Percentiles rank a stretch among this genome's conserved stretches.
Evolutionary conservation across 2,797 vertebrate species (phyloP).

Genomic region (Rhynchotus rufescens): DNA sequence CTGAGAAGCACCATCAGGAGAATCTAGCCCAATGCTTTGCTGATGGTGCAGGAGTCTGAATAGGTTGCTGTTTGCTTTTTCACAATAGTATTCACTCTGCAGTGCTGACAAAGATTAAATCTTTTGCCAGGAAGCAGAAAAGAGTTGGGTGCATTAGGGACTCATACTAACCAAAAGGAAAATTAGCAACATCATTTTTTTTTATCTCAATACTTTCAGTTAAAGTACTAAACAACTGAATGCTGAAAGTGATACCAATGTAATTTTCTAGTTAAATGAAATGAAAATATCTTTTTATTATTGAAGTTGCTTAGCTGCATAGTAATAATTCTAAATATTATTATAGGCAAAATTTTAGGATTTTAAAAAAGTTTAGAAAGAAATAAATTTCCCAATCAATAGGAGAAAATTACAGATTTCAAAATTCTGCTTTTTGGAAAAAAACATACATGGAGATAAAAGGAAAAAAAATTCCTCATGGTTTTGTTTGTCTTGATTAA

Average conservation of each 20-base stretch:
- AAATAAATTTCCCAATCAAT: not conserved
- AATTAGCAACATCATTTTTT: conserved; percentile 24
- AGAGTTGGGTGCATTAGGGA: not conserved
- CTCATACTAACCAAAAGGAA: conserved; percentile 36
- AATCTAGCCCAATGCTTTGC: conserved; percentile 57
- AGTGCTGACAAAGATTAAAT: conserved; percentile 68
- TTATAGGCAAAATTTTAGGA: not conserved
- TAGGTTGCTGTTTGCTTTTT: conserved; percentile 44
- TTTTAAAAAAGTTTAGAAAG: not conserved
- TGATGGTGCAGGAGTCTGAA: conserved; percentile 56
- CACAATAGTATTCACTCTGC: conserved; percentile 26
- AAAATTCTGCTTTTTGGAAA: not conserved
- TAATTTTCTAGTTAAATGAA: not conserved
- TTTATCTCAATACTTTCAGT: not conserved
- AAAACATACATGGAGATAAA: not conserved
- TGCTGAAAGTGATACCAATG: not conserved
- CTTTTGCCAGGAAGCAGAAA: conserved; percentile 52
- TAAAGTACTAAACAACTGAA: conserved; percentile 19
- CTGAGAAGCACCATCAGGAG: conserved; percentile 8
- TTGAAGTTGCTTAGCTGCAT: not conserved
- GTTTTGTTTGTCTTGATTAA: not conserved
- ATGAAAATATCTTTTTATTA: not conserved
- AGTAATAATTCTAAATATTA: not conserved
- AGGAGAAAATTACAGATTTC: not conserved
- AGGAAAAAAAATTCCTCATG: not conserved